phyloP scores from a whole-genome alignment of 2,113 vertebrate species.

The Mastomys natalensis region DNA sequence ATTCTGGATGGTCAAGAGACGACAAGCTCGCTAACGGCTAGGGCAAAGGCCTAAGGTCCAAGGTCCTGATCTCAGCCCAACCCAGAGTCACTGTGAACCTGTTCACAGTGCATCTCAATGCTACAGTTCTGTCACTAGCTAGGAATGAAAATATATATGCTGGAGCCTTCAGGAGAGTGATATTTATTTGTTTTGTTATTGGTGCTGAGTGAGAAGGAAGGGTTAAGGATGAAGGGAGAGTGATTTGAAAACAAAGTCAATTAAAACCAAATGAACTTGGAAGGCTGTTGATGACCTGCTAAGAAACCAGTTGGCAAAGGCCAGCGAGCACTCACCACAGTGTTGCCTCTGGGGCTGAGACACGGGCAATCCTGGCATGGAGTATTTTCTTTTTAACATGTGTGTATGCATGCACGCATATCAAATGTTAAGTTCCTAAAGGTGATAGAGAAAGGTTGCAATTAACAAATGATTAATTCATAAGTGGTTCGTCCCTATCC shows the following conservation, averaged over 20 bases:
- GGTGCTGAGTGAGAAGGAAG: background rate
- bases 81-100: background rate
- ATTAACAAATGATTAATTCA: background rate
- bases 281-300: background rate
- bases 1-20: slow-evolving; percentile 61
- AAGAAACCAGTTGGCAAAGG: background rate
- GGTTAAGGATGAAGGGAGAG: background rate
- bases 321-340: background rate
- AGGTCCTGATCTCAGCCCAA: slow-evolving; percentile 40
- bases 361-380: background rate
- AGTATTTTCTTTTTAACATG: background rate
- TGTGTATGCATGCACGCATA: background rate
- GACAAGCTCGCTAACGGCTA: slow-evolving; percentile 40
- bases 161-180: background rate
- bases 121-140: background rate
- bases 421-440: background rate
- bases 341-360: background rate
- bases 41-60: slow-evolving; percentile 65
- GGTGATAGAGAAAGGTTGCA: slow-evolving; percentile 2
- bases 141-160: background rate
- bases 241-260: slow-evolving; percentile 19
- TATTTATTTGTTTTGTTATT: background rate
- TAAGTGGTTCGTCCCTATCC: background rate
- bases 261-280: slow-evolving; percentile 17
- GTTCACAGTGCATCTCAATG: background rate